Base-by-base conservation (phyloP, 2,113 vertebrate species). In the Ailuropoda melanoleuca region DNA sequence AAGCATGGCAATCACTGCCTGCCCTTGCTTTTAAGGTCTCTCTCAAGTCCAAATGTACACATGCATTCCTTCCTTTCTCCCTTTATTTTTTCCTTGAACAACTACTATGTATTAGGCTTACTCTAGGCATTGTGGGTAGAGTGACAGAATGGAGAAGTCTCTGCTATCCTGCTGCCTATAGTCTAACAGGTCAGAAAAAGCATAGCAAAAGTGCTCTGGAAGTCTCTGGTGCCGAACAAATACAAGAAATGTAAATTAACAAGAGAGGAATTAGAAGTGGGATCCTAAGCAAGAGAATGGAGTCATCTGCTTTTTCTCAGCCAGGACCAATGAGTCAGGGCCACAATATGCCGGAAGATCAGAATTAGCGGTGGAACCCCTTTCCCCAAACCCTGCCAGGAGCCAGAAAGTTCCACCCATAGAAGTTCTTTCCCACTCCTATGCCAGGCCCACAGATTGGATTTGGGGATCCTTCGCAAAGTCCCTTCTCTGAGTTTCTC, bases 401-500 rank as follows among this genome's bases (percentile, higher is more conserved):
- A 50, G 15, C 90, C 55, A 9, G 29, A 50, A 70, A 55, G 7
- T 19, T 21, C 21, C 37, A 48, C 46, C 48, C 10, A 24, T 19
- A 82, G 66, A 4, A 15, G 66, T 8, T 4, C 1, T 11, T 56
- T 87, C 37, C 64, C 39, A 15, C 53, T 4, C 37, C 14, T 18
- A 82, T 23, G 14, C 5, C 66, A 55, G 31, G 21, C 23, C 21
- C 23, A 3, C 37, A 9, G 29, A 87, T 37, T 60, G 85, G 26
- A 94, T 29, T 26, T n/a, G 2, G 13, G 60, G 93, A 23, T 90
- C 64, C 39, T 34, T 55, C 5, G 1, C 13, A 64, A 81, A 78
- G 88, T 64, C 43, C 72, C 34, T 56, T 97, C 55, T 50, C 24
- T 19, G 66, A 23, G 46, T 29, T 87, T 31, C 89, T 91, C n/a